These are phyloP conservation scores for Mirounga angustirostris DNA, from an alignment of 2,113 vertebrate species.

Conservation along the genomic window DNA sequence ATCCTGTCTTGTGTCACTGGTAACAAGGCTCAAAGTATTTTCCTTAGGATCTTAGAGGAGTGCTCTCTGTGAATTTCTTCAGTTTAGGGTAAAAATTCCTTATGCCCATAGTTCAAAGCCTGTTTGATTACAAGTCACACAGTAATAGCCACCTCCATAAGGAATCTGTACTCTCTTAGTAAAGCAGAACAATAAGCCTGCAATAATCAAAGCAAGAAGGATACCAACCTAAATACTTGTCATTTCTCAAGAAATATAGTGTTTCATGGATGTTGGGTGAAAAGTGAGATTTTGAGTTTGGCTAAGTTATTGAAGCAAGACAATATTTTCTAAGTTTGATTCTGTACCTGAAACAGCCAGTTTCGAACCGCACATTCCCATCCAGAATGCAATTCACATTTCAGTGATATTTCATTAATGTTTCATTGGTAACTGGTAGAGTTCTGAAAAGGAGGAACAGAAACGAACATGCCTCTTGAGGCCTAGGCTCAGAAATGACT, in stretches of 20 bases:
- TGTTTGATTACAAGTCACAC: neutral
- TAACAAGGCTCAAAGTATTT: neutral
- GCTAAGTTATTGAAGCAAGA: neutral
- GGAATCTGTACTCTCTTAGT: neutral
- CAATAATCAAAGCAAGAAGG: neutral
- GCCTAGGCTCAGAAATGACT: neutral
- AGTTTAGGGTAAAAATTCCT: neutral
- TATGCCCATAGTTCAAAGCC: neutral
- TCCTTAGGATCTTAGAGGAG: neutral
- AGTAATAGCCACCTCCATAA: neutral
- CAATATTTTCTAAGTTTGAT: neutral
- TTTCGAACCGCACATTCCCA: neutral
- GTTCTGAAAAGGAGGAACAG: neutral
- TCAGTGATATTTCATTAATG: neutral
- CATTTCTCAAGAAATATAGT: neutral
- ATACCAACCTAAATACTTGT: neutral
- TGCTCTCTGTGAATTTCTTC: neutral
- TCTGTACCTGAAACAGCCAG: neutral
- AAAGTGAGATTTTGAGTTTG: neutral
- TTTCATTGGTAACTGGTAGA: neutral
- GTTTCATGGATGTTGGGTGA: neutral
- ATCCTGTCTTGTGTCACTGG: neutral
- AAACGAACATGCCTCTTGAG: neutral
- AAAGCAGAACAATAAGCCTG: neutral
- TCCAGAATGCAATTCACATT: neutral